Conservation (phyloP, 2,888 invertebrate genomes). For the Acanthococcus lagerstroemiae region DNA sequence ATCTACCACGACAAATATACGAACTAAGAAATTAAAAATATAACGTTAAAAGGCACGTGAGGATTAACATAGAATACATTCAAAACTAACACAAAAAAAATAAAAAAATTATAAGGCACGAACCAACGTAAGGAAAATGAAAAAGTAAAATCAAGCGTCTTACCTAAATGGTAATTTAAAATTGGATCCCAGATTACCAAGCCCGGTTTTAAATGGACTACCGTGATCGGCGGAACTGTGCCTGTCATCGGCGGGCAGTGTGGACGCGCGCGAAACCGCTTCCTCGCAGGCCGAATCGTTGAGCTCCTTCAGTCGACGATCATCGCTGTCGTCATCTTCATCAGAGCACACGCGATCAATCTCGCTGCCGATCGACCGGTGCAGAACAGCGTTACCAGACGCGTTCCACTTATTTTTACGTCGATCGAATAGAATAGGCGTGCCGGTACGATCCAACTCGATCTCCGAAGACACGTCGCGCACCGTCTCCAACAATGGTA, state of each 20-base stretch:
- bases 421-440: constrained; percentile 54
- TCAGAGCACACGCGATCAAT: constrained; percentile 44
- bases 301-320: constrained; percentile 10
- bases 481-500: constrained; percentile 26
- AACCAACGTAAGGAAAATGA: neutral
- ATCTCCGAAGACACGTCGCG: constrained; percentile 36
- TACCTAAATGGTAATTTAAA: constrained; percentile 79
- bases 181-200: constrained; percentile 54
- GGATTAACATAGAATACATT: neutral
- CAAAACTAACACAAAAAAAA: constrained; percentile 7
- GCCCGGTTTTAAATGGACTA: constrained; percentile 42
- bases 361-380: constrained; percentile 34
- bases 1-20: too few relatives aligned
- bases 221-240: constrained; percentile 33
- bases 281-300: constrained; percentile 36
- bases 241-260: constrained; percentile 49
- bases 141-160: neutral
- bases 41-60: too few relatives aligned
- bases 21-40: too few relatives aligned
- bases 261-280: constrained; percentile 44
- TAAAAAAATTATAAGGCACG: neutral
- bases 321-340: constrained; percentile 37
- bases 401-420: constrained; percentile 34
- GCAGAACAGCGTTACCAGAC: constrained; percentile 33
- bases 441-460: constrained; percentile 36